Base-by-base conservation (phyloP, 2,888 invertebrate species). In the Philonicus albiceps region DNA sequence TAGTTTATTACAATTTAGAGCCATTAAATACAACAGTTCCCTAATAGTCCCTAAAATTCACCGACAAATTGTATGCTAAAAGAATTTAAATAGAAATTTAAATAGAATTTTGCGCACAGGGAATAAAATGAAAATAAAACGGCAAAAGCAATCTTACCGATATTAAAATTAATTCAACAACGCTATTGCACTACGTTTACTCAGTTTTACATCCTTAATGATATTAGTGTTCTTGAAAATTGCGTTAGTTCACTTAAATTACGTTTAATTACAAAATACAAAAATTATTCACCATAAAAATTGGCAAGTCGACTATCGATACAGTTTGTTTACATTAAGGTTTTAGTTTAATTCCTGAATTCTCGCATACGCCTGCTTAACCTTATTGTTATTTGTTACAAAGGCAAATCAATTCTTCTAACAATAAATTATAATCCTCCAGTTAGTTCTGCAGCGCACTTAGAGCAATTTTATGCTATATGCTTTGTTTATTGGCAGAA, bases 141-240 rank as follows among this genome's bases (percentile, higher is more conserved):
- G 30, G 43, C 53, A 80, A 80, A 37, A 8, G 19, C 49, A 55
- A 80, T 80, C 30, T 43, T n/a, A 31, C 30, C 22, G 49, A 37
- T 22, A 53, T 80, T 80, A 80, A 80, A 80, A 80, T 40, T 84
- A 84, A 85, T 85, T 75, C 75, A 72, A 34, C 73, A 87, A 87
- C 53, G 74, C 80, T 87, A 87, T 87, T 87, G 87, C 87, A 87
- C 87, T 87, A 87, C 30, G 27, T 85, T 87, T 78, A 80, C 49
- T 85, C 74, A 55, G 43, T 37, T 37, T 64, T 83, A 78, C 84
- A 78, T 78, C 80, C 80, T 85, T 55, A 40, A 30, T 80, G n/a
- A 49, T 86, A 55, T 86, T 72, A 86, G 76, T 73, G 22, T 64
- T 64, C n/a, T 86, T 86, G 49, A 53, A 75, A 73, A 73, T 74